These are phyloP conservation scores for Hoplias malabaricus DNA, from an alignment of 2,113 vertebrate species.

Conservation along the genomic window DNA sequence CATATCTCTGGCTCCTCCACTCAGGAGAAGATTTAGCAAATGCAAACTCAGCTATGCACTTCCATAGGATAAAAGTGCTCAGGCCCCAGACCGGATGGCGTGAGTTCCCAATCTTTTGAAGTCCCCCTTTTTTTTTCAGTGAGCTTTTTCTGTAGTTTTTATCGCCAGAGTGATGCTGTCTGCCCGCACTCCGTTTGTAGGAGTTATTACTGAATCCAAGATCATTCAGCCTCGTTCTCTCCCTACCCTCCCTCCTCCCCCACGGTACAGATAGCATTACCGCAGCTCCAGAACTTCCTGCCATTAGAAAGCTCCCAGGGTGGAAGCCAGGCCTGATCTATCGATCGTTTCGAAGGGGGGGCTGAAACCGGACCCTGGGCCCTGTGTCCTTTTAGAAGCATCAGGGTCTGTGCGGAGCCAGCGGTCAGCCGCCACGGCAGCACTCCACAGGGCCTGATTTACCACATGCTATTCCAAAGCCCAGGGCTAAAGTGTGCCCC, in stretches of 20 bases:
- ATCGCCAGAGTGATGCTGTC: slow-evolving; percentile 43
- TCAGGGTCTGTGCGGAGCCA: slow-evolving; percentile 45
- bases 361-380: slow-evolving; percentile 82
- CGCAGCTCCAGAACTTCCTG: slow-evolving; percentile 89
- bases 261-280: slow-evolving; percentile 92
- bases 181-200: slow-evolving; percentile 55
- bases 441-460: slow-evolving; percentile 44
- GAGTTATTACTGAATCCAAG: slow-evolving; percentile 74
- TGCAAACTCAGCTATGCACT: slow-evolving; percentile 53
- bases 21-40: slow-evolving; percentile 61
- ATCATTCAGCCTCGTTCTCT: slow-evolving; percentile 23
- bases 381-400: slow-evolving; percentile 64
- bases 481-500: not conserved
- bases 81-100: slow-evolving; percentile 55
- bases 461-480: slow-evolving; percentile 6
- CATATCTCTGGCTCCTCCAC: slow-evolving; percentile 68
- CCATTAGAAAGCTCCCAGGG: slow-evolving; percentile 88
- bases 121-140: slow-evolving; percentile 37
- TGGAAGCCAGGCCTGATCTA: slow-evolving; percentile 94
- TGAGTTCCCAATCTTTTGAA: slow-evolving; percentile 68
- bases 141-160: slow-evolving; percentile 35
- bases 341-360: slow-evolving; percentile 87
- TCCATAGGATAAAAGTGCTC: slow-evolving; percentile 66
- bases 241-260: slow-evolving; percentile 32
- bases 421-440: not conserved